phyloP scores from a whole-genome alignment of 2,888 invertebrate genomes.

The Parnassius apollo region DNA sequence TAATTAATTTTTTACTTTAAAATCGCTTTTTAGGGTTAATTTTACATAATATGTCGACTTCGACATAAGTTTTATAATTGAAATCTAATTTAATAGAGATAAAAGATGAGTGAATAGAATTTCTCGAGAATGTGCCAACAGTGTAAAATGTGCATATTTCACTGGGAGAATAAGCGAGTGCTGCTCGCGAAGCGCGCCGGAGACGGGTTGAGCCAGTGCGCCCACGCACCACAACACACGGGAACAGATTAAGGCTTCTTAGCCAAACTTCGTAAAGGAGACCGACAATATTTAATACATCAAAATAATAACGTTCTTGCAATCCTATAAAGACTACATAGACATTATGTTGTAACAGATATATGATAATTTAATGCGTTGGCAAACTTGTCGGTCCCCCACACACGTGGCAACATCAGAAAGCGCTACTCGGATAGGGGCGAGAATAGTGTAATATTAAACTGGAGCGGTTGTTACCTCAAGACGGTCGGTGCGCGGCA shows the following conservation, averaged over 20 bases:
- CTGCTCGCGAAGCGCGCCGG: slow-evolving; percentile 73
- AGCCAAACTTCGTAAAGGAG: slow-evolving; percentile 55
- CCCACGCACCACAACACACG: slow-evolving; percentile 61
- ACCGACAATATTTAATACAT: slow-evolving; percentile 46
- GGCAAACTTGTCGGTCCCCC: slow-evolving; percentile 54
- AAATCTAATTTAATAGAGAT: too few relatives aligned
- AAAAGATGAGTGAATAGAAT: background rate
- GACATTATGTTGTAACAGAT: background rate
- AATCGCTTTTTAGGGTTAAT: too few relatives aligned
- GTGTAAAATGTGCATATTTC: slow-evolving; percentile 57
- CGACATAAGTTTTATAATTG: too few relatives aligned
- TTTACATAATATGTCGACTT: too few relatives aligned
- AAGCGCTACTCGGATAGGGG: slow-evolving; percentile 59
- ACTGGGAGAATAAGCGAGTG: slow-evolving; percentile 72
- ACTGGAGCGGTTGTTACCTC: slow-evolving; percentile 86
- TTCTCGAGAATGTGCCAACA: slow-evolving; percentile 51
- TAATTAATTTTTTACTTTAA: too few relatives aligned
- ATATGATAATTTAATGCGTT: background rate
- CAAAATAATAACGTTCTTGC: background rate
- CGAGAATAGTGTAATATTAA: slow-evolving; percentile 39
- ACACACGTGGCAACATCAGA: slow-evolving; percentile 55
- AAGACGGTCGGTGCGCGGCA: slow-evolving; percentile 96
- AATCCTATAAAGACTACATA: background rate
- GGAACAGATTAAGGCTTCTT: slow-evolving; percentile 56
- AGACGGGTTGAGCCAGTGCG: slow-evolving; percentile 51